These are phyloP conservation scores for Geotrypetes seraphini DNA, from an alignment of 2,797 vertebrate species.

Conservation along the genomic window DNA sequence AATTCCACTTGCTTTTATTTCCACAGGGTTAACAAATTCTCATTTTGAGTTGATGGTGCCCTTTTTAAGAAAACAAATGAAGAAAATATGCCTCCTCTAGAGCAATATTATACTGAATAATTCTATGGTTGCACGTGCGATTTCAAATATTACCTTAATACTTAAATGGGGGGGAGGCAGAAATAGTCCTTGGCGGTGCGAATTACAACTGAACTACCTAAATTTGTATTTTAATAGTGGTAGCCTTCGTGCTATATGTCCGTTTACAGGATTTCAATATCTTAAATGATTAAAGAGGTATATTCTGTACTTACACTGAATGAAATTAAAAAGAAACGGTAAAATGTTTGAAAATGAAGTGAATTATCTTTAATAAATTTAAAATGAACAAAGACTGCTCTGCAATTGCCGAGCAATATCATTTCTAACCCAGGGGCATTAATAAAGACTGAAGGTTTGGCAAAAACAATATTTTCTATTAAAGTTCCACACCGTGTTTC, in stretches of 20 bases:
- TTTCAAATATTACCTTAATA: conserved; percentile 11
- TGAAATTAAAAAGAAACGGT: conserved; percentile 72
- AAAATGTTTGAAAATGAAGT: conserved; percentile 75
- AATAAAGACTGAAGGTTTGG: conserved; percentile 67
- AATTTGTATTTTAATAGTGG: conserved; percentile 35
- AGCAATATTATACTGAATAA: no score
- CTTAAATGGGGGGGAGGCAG: conserved; percentile 16
- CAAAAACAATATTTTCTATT: conserved; percentile 67
- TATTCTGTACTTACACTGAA: conserved; percentile 67
- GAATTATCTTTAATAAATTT: conserved; percentile 74
- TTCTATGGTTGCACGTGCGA: no score
- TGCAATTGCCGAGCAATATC: conserved; percentile 65
- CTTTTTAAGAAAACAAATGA: no score
- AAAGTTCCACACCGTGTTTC: conserved; percentile 65
- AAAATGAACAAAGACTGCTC: conserved; percentile 70
- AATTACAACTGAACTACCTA: conserved; percentile 44
- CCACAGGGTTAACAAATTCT: no score
- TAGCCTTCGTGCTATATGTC: conserved; percentile 22
- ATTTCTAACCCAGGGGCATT: conserved; percentile 61
- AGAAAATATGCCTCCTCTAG: no score
- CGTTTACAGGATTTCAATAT: conserved; percentile 40
- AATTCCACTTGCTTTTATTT: no score
- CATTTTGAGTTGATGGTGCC: neutral
- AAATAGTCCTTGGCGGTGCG: conserved; percentile 29
- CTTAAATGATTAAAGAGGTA: conserved; percentile 64